These are phyloP conservation scores for Subacronicta megacephala DNA, from an alignment of 2,888 invertebrate species.

Conservation along the genomic window DNA sequence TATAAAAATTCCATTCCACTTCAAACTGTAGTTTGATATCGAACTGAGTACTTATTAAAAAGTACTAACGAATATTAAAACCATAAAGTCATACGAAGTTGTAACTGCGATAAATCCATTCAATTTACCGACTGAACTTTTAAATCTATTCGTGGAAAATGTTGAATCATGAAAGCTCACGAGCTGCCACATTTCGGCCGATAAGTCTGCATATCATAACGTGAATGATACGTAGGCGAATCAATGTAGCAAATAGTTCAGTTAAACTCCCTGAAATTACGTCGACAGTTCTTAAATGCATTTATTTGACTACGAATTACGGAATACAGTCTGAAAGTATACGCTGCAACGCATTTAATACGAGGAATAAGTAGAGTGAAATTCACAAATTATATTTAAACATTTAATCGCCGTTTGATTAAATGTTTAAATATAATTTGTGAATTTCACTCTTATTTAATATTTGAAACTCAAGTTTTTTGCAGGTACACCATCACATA, in stretches of 20 bases:
- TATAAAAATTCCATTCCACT: constrained; percentile 27
- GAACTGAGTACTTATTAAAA: constrained; percentile 26
- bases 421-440: too few relatives aligned
- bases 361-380: too few relatives aligned
- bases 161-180: constrained; percentile 18
- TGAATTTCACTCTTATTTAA: too few relatives aligned
- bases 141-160: constrained; percentile 27
- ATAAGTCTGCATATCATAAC: constrained; percentile 11
- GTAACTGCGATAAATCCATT: constrained; percentile 17
- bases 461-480: too few relatives aligned
- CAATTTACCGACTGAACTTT: constrained; percentile 17
- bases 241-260: not conserved
- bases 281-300: not conserved
- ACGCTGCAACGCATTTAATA: too few relatives aligned
- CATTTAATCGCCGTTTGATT: too few relatives aligned
- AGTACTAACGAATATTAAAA: constrained; percentile 13
- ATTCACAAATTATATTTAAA: too few relatives aligned
- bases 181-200: constrained; percentile 6
- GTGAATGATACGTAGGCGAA: not conserved
- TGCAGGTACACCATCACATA: too few relatives aligned
- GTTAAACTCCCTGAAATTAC: not conserved
- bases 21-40: constrained; percentile 17
- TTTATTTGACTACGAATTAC: not conserved
- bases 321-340: not conserved
- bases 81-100: constrained; percentile 13